Conservation (phyloP, 2,888 invertebrate species). For the Conistra vaccinii region DNA sequence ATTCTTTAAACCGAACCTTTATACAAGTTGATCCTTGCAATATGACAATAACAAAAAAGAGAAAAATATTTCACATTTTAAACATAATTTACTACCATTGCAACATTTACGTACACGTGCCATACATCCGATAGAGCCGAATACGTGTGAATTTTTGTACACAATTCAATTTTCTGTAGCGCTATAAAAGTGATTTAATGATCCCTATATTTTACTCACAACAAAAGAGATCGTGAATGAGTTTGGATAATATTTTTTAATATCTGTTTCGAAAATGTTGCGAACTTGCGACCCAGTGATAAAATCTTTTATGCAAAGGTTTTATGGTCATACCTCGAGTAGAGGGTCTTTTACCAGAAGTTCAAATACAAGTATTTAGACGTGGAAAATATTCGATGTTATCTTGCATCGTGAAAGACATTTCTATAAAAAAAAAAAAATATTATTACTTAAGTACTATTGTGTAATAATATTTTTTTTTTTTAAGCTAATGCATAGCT, state of each 20-base stretch:
- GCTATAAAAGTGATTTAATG: conserved; percentile 41
- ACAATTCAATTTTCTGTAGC: conserved; percentile 4
- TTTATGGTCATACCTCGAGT: background rate
- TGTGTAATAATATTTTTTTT: too few species aligned
- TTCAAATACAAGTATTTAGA: background rate
- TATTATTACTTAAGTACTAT: too few species aligned
- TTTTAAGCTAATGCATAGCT: too few species aligned
- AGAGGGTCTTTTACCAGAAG: background rate
- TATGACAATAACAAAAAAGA: too few species aligned
- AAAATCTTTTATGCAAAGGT: conserved; percentile 2
- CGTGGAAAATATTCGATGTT: too few species aligned
- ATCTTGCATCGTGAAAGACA: background rate
- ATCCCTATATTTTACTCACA: conserved; percentile 16
- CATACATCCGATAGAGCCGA: background rate
- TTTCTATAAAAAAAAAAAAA: too few species aligned
- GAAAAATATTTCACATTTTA: background rate
- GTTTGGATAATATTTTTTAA: background rate
- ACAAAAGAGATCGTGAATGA: conserved; percentile 11
- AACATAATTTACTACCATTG: background rate
- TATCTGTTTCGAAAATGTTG: conserved; percentile 16
- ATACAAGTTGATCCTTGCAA: too few species aligned
- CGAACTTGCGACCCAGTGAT: background rate
- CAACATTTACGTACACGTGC: background rate
- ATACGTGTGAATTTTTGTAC: conserved; percentile 8
- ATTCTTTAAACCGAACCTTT: too few species aligned